These are phyloP conservation scores for Leptopterna dolabrata DNA, from an alignment of 2,888 invertebrate genomes.

Conservation along the genomic window DNA sequence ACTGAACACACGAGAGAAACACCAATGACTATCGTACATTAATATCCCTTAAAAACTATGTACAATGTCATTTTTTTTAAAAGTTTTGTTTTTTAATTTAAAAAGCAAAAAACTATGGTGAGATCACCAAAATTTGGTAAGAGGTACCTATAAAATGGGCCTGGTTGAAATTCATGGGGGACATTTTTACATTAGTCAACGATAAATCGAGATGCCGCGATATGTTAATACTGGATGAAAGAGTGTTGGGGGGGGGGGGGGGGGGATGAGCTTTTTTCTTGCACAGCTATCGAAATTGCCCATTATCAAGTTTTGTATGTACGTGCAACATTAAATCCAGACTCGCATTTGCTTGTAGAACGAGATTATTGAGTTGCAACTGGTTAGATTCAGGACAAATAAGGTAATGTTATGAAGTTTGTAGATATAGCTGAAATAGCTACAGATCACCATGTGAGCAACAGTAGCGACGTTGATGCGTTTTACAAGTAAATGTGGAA, in stretches of 20 bases:
- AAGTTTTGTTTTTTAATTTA: not conserved
- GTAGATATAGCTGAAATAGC: too few relatives aligned
- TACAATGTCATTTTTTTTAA: not conserved
- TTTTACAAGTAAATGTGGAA: too few relatives aligned
- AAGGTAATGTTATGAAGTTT: too few relatives aligned
- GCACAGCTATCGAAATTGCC: too few relatives aligned
- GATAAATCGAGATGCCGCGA: not conserved
- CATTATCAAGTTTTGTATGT: too few relatives aligned
- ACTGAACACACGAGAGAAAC: constrained; percentile 42
- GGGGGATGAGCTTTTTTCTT: too few relatives aligned
- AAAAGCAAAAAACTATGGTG: not conserved
- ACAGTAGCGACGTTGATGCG: too few relatives aligned
- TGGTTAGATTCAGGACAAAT: too few relatives aligned
- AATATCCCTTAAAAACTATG: constrained; percentile 1
- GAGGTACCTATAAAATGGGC: not conserved
- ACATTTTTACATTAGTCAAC: not conserved
- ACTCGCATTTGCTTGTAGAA: too few relatives aligned
- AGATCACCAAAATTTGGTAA: constrained; percentile 25
- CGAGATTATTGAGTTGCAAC: too few relatives aligned
- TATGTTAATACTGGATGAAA: not conserved
- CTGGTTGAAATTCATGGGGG: not conserved
- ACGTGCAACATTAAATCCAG: too few relatives aligned
- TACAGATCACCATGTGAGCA: too few relatives aligned
- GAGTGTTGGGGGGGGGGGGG: not conserved
- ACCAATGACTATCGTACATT: not conserved